Base-by-base conservation (phyloP, 2,113 vertebrate species). In the Coregonus clupeaformis region DNA sequence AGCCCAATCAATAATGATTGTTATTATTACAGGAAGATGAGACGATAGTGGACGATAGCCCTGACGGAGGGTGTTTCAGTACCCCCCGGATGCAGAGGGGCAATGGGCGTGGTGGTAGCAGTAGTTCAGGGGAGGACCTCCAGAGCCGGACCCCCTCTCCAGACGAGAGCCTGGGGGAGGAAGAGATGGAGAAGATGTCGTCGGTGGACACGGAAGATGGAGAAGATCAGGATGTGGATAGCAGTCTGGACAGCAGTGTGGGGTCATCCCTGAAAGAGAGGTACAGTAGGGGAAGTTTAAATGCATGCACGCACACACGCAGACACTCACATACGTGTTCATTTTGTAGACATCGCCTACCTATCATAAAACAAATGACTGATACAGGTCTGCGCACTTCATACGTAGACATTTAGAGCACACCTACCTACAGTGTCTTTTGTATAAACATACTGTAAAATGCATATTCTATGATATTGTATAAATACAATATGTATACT, bases 141-240 rank as follows among this genome's bases (percentile, higher is more conserved):
- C 3, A 52, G 49, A 25, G 36, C 13, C 52, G 75, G 16, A 78
- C 80, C 27, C 74, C 80, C 6, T 85, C 83, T 13, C 77, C 75
- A 6, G 78, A 77, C 20, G 57, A 22, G n/a, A 27, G 42, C 13
- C 59, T 14, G 49, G 49, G 49, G 49, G 49, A 52, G 49, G 49
- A 52, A 52, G 13, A 75, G 18, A 78, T 78, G 74, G 90, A 89
- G 64, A 87, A 84, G 74, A 83, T 75, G 2, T 86, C 89, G 2
- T 77, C 87, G 0, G 42, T 89, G 59, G 49, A 52, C 49, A 93
- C 91, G 0, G 92, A 92, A 72, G 92, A 94, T 1, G 84, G 87
- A 0, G 92, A 92, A 27, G 92, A 92, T 32, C 82, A 92, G 29
- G 92, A 92, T 42, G 80, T 90, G 72, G 91, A 92, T 27, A 90